Evolutionary conservation across 2,113 vertebrate species (phyloP).

Genomic region (Nestor notabilis): DNA sequence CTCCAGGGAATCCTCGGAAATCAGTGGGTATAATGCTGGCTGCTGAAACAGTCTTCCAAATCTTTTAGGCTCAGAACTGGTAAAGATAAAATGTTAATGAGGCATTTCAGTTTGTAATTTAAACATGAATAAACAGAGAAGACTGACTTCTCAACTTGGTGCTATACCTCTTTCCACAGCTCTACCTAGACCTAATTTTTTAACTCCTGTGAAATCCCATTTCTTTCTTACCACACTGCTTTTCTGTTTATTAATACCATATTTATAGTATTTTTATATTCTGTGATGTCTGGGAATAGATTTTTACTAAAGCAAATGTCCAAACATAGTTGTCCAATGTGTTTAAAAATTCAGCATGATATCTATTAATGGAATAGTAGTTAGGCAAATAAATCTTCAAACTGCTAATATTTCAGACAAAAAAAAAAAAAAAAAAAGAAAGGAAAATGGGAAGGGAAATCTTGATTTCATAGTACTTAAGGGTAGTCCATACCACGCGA

Average conservation of each 20-base stretch:
- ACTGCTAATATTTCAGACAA: no score
- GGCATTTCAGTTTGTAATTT: neutral
- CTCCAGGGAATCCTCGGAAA: neutral
- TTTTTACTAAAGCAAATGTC: neutral
- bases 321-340: neutral
- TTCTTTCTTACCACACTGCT: neutral
- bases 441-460: no score
- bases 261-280: neutral
- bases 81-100: neutral
- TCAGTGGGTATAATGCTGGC: neutral
- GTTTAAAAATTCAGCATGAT: slow-evolving; percentile 2
- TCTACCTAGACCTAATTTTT: neutral
- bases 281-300: neutral
- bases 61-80: neutral
- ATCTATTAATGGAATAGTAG: slow-evolving; percentile 3
- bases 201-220: neutral
- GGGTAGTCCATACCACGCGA: neutral
- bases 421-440: neutral
- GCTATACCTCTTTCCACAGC: neutral
- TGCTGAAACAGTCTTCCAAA: neutral
- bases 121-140: neutral
- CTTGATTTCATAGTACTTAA: neutral
- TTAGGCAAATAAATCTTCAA: slow-evolving; percentile 1
- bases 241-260: neutral
- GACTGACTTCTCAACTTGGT: neutral